Evolutionary conservation across 1,140 invertebrate species (phyloP), one percentile per base, ranked within the genome.

Genomic region (Batillaria attramentaria): DNA sequence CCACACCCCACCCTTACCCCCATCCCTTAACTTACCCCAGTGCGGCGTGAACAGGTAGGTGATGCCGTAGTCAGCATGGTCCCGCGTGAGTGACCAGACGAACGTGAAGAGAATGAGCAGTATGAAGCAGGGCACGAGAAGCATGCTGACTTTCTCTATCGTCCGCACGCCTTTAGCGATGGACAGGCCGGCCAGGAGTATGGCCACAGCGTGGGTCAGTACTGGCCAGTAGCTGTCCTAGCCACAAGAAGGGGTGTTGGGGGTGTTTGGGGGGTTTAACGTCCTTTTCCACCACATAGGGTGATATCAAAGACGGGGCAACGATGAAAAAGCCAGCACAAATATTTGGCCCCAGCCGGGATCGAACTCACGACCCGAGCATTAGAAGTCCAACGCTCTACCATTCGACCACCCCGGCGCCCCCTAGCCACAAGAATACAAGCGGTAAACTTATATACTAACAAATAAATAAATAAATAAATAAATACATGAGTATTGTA

Each of bases 81-180:
- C 74, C 46, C 85, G 65, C 2, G 88, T 88, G 6, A 89, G 73
- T 3, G 86, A 85, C 87, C 88, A 89, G 20, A 85, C 72, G 69
- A 89, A 89, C 0, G 84, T 88, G 75, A 89, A 88, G 31, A 87
- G n/a, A 10, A 90, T 72, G 37, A 90, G 87, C 3, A 84, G 46
- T n/a, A 90, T 78, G 35, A 90, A 73, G 6, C 85, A 6, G 3
- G 89, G 89, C 8, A 90, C 87, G 10, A 90, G 74, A 37, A 88
- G 72, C 74, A 88, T 74, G 79, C 86, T 89, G n/a, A 88, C 88
- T 80, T 86, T 88, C 80, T 90, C 89, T 65, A 90, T 89, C 4
- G 86, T 86, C 65, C 85, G 88, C 35, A 89, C 88, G 41, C 89
- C 89, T 31, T 84, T 85, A 16, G 80, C 70, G 1, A 90, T 84